Evolutionary conservation across 2,113 vertebrate species (phyloP).

Genomic region (Bujurquina vittata): DNA sequence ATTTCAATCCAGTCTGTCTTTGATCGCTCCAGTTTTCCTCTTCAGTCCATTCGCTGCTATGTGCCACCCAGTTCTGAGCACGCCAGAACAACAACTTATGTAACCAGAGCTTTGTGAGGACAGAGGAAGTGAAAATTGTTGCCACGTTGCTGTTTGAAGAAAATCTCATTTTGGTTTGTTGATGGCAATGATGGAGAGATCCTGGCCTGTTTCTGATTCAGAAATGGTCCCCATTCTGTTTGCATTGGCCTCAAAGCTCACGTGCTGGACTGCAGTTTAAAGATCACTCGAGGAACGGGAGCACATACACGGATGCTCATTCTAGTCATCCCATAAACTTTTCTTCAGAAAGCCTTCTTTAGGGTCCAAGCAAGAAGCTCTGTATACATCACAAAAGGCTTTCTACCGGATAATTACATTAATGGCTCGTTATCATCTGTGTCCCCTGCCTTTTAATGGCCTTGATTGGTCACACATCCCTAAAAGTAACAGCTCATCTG

Average conservation of each 20-base stretch:
- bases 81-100: neutral
- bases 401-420: too few species aligned
- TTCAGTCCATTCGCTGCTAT: rapidly evolving
- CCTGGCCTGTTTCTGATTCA: neutral
- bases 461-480: too few species aligned
- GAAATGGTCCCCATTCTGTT: neutral
- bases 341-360: too few species aligned
- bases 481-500: too few species aligned
- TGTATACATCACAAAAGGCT: too few species aligned
- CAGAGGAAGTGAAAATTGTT: neutral
- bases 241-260: neutral
- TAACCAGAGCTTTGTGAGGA: neutral
- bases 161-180: neutral
- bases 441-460: too few species aligned
- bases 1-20: neutral
- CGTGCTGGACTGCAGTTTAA: neutral
- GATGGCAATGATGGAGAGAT: too few species aligned
- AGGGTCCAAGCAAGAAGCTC: too few species aligned
- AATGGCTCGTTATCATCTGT: too few species aligned
- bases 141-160: neutral
- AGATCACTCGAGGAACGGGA: rapidly evolving
- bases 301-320: neutral
- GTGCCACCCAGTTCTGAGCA: neutral
- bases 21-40: neutral
- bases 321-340: too few species aligned